Evolutionary conservation across 2,888 invertebrate genomes (phyloP).

Genomic region (Therioaphis trifolii): DNA sequence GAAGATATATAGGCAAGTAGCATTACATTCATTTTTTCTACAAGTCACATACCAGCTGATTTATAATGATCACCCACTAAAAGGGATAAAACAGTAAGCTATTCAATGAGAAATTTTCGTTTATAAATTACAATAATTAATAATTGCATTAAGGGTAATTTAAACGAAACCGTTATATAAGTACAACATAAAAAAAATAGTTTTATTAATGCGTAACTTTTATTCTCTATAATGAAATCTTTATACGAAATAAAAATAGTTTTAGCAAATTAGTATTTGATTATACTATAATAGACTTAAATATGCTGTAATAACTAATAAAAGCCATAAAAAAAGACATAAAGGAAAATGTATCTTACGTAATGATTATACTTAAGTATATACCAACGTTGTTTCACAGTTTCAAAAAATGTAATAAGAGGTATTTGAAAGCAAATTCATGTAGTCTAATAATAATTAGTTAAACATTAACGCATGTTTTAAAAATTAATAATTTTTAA

Average conservation of each 20-base stretch:
- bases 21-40: background rate
- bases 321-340: background rate
- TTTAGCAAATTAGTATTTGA: background rate
- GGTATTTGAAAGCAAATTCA: too few species aligned
- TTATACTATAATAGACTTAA: background rate
- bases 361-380: background rate
- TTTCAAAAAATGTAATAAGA: background rate
- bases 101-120: background rate
- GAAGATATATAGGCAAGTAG: background rate
- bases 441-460: conserved; percentile 2
- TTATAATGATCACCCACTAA: conserved; percentile 4
- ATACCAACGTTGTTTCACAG: background rate
- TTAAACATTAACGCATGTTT: background rate
- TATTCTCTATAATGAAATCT: background rate
- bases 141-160: background rate
- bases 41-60: background rate
- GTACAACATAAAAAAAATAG: background rate
- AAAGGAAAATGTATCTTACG: background rate
- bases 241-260: background rate
- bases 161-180: background rate
- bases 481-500: too few species aligned
- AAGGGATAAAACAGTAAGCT: background rate
- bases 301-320: background rate
- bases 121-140: conserved; percentile 5
- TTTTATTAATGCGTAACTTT: background rate